These are phyloP conservation scores for Porites divaricata DNA, from an alignment of 92 coral and sea anemone genomes.

Conservation along the genomic window DNA sequence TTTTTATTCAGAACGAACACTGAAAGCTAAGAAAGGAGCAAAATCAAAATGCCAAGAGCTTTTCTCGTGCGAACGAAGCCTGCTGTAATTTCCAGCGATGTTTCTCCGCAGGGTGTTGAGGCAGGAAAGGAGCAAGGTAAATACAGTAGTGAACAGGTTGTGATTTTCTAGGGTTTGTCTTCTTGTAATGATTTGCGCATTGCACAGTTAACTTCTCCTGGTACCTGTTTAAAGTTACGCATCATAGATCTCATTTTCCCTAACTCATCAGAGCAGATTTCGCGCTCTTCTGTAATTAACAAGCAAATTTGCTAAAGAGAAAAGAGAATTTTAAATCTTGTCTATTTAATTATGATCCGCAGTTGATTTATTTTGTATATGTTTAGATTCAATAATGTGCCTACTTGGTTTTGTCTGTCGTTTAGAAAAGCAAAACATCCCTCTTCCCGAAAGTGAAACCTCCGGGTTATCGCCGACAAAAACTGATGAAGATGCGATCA, in stretches of 20 bases:
- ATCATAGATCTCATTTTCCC: constrained; percentile 16
- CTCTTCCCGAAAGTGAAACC: background rate
- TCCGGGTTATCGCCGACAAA: background rate
- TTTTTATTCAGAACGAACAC: background rate
- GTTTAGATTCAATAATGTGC: constrained; percentile 25
- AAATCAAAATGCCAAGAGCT: constrained; percentile 67
- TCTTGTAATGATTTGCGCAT: constrained; percentile 31
- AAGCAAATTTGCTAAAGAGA: background rate
- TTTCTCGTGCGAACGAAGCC: constrained; percentile 69
- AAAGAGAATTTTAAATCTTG: background rate
- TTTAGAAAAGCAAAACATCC: constrained; percentile 36
- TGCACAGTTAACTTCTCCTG: constrained; percentile 16
- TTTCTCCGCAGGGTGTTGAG: constrained; percentile 46
- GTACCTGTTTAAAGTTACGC: constrained; percentile 42
- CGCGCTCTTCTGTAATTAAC: background rate
- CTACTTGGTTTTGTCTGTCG: constrained; percentile 37
- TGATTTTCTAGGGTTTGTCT: constrained; percentile 29
- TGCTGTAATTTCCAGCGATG: constrained; percentile 46
- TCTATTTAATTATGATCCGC: constrained; percentile 1
- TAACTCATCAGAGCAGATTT: constrained; percentile 3
- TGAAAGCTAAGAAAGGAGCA: background rate
- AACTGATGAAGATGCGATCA: constrained; percentile 4
- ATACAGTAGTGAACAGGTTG: constrained; percentile 21
- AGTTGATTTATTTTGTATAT: constrained; percentile 27
- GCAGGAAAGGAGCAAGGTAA: constrained; percentile 34